Evolutionary conservation across 2,797 vertebrate species (phyloP).

Genomic region (Synaphobranchus kaupii): DNA sequence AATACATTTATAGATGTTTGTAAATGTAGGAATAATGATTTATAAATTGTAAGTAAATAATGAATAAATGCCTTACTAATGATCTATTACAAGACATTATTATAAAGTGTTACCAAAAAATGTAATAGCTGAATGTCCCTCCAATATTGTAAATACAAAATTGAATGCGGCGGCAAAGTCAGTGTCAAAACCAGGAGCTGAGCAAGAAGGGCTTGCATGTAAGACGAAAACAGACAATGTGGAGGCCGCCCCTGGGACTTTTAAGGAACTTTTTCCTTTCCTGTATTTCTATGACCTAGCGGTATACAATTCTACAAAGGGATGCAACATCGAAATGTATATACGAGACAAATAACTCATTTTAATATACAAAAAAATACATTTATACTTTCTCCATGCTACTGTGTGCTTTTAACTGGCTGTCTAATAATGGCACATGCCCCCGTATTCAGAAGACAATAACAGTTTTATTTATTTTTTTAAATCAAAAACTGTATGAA

Average conservation of each 20-base stretch:
- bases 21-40: too few species aligned
- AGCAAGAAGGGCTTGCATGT: background rate
- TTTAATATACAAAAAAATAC: background rate
- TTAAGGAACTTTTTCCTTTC: background rate
- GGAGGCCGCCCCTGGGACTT: background rate
- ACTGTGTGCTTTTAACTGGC: background rate
- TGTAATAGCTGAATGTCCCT: background rate
- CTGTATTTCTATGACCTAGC: background rate
- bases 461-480: too few species aligned
- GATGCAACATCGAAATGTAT: background rate
- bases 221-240: background rate
- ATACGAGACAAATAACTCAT: background rate
- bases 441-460: background rate
- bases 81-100: too few species aligned
- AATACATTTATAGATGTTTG: too few species aligned
- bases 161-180: background rate
- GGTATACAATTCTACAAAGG: background rate
- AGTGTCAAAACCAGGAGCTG: background rate
- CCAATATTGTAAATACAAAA: background rate
- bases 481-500: too few species aligned
- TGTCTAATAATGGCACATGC: background rate
- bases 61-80: too few species aligned
- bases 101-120: background rate
- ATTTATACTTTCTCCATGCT: background rate
- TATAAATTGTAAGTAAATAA: too few species aligned